These are phyloP conservation scores for Rhorus exstirpatorius DNA, from an alignment of 2,888 invertebrate genomes.

Conservation along the genomic window DNA sequence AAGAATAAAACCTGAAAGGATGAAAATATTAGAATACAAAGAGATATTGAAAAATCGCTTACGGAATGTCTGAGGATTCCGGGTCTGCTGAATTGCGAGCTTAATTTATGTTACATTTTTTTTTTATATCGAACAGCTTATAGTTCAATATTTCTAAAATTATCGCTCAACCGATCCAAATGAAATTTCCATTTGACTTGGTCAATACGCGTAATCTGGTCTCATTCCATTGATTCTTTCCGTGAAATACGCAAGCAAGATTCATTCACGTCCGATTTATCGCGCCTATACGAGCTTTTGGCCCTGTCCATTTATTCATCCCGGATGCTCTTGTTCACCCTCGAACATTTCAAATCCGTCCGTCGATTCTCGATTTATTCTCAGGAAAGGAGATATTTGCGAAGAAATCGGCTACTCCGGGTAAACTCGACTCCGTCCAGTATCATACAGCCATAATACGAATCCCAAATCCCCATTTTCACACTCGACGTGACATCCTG, in stretches of 20 bases:
- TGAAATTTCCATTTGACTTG: too few species aligned
- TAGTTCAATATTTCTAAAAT: too few species aligned
- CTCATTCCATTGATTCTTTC: not conserved
- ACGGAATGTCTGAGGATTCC: too few species aligned
- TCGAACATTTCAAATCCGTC: constrained; percentile 73
- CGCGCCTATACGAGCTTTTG: not conserved
- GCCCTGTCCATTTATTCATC: constrained; percentile 17
- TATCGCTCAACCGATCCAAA: too few species aligned
- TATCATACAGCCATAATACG: constrained; percentile 10
- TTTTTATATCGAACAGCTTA: too few species aligned
- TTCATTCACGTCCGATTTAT: constrained; percentile 3
- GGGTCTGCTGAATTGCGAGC: too few species aligned
- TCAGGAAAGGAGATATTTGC: constrained; percentile 29
- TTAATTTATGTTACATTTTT: too few species aligned
- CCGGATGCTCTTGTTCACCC: constrained; percentile 26
- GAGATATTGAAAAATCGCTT: too few species aligned
- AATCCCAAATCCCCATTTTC: constrained; percentile 81
- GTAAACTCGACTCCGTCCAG: constrained; percentile 6
- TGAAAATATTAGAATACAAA: too few species aligned
- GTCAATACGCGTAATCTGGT: too few species aligned
- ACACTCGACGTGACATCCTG: constrained; percentile 83
- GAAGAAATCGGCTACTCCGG: constrained; percentile 23
- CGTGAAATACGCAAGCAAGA: not conserved
- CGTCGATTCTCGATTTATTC: constrained; percentile 80
- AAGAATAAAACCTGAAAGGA: too few species aligned